phyloP scores from a whole-genome alignment of 1,140 invertebrate genomes.

The Thaumetopoea pityocampa region DNA sequence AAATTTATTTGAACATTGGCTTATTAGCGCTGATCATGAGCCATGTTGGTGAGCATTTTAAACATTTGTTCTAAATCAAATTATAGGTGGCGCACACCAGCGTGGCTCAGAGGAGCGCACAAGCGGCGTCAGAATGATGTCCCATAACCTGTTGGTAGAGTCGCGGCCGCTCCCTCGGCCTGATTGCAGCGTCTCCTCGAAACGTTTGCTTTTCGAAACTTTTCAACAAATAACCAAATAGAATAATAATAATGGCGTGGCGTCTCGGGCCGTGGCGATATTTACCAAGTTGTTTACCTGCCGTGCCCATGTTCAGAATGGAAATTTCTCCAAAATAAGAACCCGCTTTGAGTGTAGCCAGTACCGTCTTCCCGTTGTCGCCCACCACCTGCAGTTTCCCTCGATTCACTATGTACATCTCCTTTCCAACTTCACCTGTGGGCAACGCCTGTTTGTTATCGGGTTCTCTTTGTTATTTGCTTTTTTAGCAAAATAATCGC shows the following conservation, averaged over 20 bases:
- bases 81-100: too few species aligned
- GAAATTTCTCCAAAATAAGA: conserved; percentile 99
- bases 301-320: conserved; percentile 99
- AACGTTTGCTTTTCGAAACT: conserved; percentile 64
- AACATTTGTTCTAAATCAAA: too few species aligned
- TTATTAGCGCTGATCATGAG: conserved; percentile 38
- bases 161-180: conserved; percentile 70
- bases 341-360: conserved; percentile 96
- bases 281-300: conserved; percentile 97
- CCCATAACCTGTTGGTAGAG: conserved; percentile 67
- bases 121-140: conserved; percentile 44
- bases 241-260: conserved; percentile 71
- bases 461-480: too few species aligned
- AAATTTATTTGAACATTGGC: conserved; percentile 29
- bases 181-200: conserved; percentile 74
- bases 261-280: conserved; percentile 81
- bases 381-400: conserved; percentile 97
- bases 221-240: conserved; percentile 49
- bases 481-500: too few species aligned
- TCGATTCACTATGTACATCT: conserved; percentile 99
- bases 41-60: too few species aligned
- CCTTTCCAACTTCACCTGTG: conserved; percentile 97
- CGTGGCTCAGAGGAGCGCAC: not conserved
- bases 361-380: conserved; percentile 96
- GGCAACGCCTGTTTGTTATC: conserved; percentile 19